Percentiles rank a stretch among this genome's conserved stretches.
Conservation (phyloP, 2,797 vertebrate genomes). For the Paramormyrops hopkinsi region DNA sequence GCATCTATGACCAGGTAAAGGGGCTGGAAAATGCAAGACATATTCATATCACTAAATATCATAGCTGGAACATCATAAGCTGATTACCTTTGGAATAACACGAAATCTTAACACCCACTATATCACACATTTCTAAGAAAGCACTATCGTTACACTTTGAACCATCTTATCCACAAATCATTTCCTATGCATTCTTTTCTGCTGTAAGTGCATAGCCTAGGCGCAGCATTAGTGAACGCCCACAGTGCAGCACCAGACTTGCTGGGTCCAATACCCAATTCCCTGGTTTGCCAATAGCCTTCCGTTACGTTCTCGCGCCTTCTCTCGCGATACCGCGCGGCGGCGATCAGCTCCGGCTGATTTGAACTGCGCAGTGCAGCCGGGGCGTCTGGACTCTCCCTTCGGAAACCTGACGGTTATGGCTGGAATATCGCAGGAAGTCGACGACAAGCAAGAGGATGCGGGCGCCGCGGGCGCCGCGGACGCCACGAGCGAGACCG, state of each 20-base stretch:
- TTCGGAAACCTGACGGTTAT: conserved; percentile 36
- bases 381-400: background rate
- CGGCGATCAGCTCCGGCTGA: conserved; percentile 35
- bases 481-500: conserved; percentile 31
- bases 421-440: conserved; percentile 44
- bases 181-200: background rate
- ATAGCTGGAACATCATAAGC: background rate
- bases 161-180: background rate
- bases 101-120: background rate
- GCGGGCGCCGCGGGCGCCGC: conserved; percentile 2
- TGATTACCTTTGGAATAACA: background rate
- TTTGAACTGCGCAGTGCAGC: conserved; percentile 54
- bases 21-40: background rate
- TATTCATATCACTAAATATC: background rate
- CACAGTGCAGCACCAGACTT: background rate
- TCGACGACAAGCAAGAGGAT: conserved; percentile 23
- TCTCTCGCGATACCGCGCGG: conserved; percentile 28
- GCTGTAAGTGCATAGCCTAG: background rate
- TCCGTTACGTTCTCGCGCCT: background rate
- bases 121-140: background rate
- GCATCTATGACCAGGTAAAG: background rate
- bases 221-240: background rate
- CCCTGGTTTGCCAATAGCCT: background rate
- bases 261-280: background rate
- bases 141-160: background rate